These are phyloP conservation scores for Nasonia oneida DNA, from an alignment of 2,888 invertebrate genomes.

Conservation along the genomic window DNA sequence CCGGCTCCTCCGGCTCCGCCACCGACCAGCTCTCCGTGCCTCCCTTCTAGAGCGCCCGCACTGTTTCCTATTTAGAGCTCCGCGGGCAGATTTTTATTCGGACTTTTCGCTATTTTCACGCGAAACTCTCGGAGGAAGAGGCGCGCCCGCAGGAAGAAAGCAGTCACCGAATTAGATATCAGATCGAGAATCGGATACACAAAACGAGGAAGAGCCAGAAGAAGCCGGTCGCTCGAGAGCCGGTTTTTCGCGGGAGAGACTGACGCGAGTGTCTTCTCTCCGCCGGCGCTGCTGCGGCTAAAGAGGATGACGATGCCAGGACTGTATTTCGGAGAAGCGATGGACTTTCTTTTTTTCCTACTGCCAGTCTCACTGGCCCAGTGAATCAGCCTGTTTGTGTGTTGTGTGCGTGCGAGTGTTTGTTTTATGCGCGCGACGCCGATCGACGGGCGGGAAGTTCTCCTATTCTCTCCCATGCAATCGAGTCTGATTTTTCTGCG, in stretches of 20 bases:
- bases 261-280: background rate
- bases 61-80: background rate
- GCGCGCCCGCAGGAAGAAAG: background rate
- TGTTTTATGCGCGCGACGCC: background rate
- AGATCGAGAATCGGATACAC: background rate
- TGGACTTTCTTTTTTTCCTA: background rate
- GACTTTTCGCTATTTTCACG: background rate
- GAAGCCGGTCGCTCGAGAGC: background rate
- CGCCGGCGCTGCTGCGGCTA: background rate
- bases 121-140: background rate
- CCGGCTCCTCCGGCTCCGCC: slow-evolving; percentile 26
- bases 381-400: background rate
- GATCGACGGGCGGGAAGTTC: background rate
- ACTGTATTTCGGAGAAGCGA: slow-evolving; percentile 3
- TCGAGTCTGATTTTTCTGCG: too few species aligned
- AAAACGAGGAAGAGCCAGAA: background rate
- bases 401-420: background rate
- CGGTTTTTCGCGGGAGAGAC: background rate
- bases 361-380: background rate
- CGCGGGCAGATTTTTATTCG: slow-evolving; percentile 1
- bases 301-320: background rate
- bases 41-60: slow-evolving; percentile 34
- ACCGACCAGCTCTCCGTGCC: slow-evolving; percentile 29
- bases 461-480: background rate
- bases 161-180: background rate